phyloP scores from a whole-genome alignment of 2,888 invertebrate genomes.

The Platypus cylindrus region DNA sequence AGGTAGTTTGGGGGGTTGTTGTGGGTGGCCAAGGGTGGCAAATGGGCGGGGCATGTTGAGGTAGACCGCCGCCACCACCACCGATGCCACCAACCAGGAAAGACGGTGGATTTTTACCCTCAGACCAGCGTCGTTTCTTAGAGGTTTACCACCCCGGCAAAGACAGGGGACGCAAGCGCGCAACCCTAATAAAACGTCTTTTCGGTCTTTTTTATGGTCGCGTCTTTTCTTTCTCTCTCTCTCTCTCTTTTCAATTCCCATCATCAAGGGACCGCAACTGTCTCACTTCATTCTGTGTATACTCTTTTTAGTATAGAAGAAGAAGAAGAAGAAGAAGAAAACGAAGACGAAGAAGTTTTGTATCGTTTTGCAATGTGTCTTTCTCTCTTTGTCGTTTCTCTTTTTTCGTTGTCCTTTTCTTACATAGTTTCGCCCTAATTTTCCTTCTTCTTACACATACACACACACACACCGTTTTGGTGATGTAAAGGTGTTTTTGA shows the following conservation, averaged over 20 bases:
- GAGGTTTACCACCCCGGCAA: conserved; percentile 40
- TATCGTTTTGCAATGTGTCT: too few relatives aligned
- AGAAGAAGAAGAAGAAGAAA: too few relatives aligned
- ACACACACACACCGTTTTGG: too few relatives aligned
- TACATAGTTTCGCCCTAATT: conserved; percentile 25
- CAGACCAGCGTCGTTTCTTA: conserved; percentile 40
- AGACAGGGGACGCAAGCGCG: conserved; percentile 32
- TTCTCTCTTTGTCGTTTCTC: conserved; percentile 23
- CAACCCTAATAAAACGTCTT: conserved; percentile 31
- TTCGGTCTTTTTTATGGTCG: conserved; percentile 28
- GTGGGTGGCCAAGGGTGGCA: conserved; percentile 24
- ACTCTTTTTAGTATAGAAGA: too few relatives aligned
- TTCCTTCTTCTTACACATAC: conserved; percentile 28
- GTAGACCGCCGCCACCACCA: conserved; percentile 38
- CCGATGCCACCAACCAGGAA: conserved; percentile 39
- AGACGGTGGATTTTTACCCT: conserved; percentile 41
- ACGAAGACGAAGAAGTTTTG: too few relatives aligned
- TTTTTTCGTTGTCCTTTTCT: too few relatives aligned
- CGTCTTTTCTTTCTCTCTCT: conserved; percentile 21
- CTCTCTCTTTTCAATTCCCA: too few relatives aligned
- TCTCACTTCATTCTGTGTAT: too few relatives aligned
- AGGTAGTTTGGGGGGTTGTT: conserved; percentile 27
- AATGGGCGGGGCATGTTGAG: conserved; percentile 38
- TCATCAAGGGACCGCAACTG: too few relatives aligned
- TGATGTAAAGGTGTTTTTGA: conserved; percentile 17